A percentile compares a stretch with the other conserved stretches of the same genome.
Conservation (phyloP, 1,140 invertebrate genomes). For the Drosophila sturtevanti region DNA sequence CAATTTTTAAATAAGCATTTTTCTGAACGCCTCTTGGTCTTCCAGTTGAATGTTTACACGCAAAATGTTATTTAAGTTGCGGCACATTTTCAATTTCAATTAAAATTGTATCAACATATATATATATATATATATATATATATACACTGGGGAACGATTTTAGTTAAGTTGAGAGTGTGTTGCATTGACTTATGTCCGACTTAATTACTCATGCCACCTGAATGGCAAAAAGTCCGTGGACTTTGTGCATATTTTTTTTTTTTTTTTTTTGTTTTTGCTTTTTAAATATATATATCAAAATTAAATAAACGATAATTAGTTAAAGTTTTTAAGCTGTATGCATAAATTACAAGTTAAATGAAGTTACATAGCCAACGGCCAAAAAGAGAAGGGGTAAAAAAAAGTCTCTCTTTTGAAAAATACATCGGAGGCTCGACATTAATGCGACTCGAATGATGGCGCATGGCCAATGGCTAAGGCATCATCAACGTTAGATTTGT, state of each 20-base stretch:
- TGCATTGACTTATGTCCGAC: constrained; percentile 53
- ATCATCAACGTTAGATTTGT: constrained; percentile 18
- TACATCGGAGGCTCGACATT: constrained; percentile 32
- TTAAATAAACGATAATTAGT: constrained; percentile 78
- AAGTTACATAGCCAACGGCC: constrained; percentile 54
- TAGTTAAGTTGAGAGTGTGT: background rate
- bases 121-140: too few species aligned
- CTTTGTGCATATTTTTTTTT: background rate
- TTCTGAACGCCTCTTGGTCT: constrained; percentile 23
- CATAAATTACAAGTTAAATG: constrained; percentile 68
- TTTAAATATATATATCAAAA: constrained; percentile 29
- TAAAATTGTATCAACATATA: constrained; percentile 52
- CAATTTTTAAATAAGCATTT: constrained; percentile 61
- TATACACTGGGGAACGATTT: background rate
- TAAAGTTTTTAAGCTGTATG: constrained; percentile 65
- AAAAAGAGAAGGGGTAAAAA: too few species aligned
- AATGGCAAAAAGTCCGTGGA: constrained; percentile 52
- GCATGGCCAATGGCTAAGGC: constrained; percentile 9
- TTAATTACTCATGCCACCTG: constrained; percentile 77
- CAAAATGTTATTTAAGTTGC: constrained; percentile 76
- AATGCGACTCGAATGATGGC: constrained; percentile 22
- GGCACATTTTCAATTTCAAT: constrained; percentile 78
- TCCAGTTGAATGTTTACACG: constrained; percentile 64
- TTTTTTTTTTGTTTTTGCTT: constrained; percentile 25
- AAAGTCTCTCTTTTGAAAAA: too few species aligned